These are phyloP conservation scores for Criorhina ranunculi DNA, from an alignment of 2,888 invertebrate species.

Conservation along the genomic window DNA sequence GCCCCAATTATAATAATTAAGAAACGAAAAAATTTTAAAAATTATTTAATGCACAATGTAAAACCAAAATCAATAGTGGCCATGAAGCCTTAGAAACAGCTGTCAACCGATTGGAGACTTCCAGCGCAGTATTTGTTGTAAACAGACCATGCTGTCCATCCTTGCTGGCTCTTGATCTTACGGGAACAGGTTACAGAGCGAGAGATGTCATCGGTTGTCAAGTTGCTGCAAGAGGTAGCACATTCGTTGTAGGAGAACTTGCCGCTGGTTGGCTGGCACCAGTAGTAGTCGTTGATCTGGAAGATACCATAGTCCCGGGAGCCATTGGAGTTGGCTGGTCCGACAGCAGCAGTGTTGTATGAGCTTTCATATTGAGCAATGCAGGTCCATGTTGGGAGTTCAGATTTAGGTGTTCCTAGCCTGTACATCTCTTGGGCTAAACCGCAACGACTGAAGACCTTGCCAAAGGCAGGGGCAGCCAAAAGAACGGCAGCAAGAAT, in stretches of 20 bases:
- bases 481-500: conserved; percentile 58
- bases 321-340: conserved; percentile 85
- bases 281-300: conserved; percentile 84
- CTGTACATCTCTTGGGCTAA: conserved; percentile 82
- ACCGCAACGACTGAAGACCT: conserved; percentile 80
- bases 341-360: conserved; percentile 85
- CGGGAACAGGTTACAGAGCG: conserved; percentile 81
- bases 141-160: conserved; percentile 83
- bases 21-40: too few relatives aligned
- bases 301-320: conserved; percentile 84
- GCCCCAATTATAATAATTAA: too few relatives aligned
- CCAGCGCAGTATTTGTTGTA: conserved; percentile 80
- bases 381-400: conserved; percentile 81
- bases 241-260: conserved; percentile 81
- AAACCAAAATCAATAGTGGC: neutral
- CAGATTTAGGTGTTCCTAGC: conserved; percentile 81
- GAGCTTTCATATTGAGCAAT: conserved; percentile 82
- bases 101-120: conserved; percentile 79
- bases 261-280: conserved; percentile 81
- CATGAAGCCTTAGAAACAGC: conserved; percentile 79
- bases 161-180: conserved; percentile 81
- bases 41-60: conserved; percentile 3
- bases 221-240: conserved; percentile 81
- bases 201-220: conserved; percentile 82
- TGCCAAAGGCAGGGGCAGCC: conserved; percentile 78